These are phyloP conservation scores for Euborellia annulipes DNA, from an alignment of 1,140 invertebrate species.

Conservation along the genomic window DNA sequence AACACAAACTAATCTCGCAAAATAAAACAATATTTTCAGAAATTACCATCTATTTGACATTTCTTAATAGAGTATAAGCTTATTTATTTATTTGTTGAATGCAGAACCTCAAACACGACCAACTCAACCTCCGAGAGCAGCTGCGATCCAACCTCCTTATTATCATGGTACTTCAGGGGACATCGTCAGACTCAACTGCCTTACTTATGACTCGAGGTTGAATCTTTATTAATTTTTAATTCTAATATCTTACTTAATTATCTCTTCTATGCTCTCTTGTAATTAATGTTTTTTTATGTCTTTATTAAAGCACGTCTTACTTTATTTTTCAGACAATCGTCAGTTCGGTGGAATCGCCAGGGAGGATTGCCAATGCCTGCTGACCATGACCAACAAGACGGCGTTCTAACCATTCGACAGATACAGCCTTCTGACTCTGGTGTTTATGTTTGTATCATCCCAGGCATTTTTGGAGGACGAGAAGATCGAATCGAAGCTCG, in stretches of 20 bases:
- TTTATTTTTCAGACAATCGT: constrained; percentile 3
- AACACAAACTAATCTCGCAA: no score
- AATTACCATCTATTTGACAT: neutral
- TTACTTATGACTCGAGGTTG: no score
- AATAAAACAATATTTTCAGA: constrained; percentile 11
- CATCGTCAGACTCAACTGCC: constrained; percentile 35
- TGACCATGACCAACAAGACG: constrained; percentile 39
- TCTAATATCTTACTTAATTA: no score
- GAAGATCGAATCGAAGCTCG: constrained; percentile 25
- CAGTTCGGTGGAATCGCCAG: constrained; percentile 17
- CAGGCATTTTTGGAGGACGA: constrained; percentile 22
- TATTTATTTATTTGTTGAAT: constrained; percentile 6
- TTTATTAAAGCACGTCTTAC: no score
- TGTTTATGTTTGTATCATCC: constrained; percentile 62
- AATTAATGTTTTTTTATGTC: no score
- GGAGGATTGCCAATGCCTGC: constrained; percentile 27
- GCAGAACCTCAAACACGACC: neutral
- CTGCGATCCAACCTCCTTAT: constrained; percentile 37
- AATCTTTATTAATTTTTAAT: no score
- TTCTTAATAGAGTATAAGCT: no score
- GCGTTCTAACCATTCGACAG: constrained; percentile 52
- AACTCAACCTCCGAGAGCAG: constrained; percentile 11
- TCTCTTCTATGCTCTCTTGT: no score
- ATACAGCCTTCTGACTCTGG: constrained; percentile 53
- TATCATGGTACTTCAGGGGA: constrained; percentile 38